Evolutionary conservation across 2,888 invertebrate genomes (phyloP), one percentile per base, ranked within the genome.

Genomic region (Hylaea fasciaria): DNA sequence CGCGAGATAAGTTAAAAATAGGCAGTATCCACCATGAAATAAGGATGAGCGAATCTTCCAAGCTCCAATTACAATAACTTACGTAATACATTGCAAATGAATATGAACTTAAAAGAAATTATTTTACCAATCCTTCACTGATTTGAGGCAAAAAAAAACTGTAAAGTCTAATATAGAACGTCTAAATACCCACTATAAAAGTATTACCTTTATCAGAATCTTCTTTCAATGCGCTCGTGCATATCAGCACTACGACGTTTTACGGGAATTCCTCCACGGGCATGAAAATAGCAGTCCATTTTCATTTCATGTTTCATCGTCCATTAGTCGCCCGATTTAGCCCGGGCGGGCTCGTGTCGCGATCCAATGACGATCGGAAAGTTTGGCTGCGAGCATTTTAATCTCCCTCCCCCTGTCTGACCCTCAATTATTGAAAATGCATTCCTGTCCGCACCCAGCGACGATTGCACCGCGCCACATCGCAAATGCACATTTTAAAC

Each of bases 371-470:
- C 82, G 82, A 85, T 85, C 70, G 78, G 82, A 91, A 91, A 89
- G 87, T 91, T 89, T 83, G 80, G 74, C 80, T 71, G 78, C 69
- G 82, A 83, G 77, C 81, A 87, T 90, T 91, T 90, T 87, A 90
- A 89, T 85, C 83, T 86, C 80, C 87, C 87, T 77, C 84, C 83
- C 84, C 90, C 87, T 75, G 91, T 92, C 91, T 91, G 91, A 90
- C 91, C 89, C 86, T 91, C 89, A 91, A 92, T 92, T 91, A 92
- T 92, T 91, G 91, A 91, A 91, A 91, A 91, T 91, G 89, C 90
- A 91, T 89, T 88, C 83, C 83, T 81, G 85, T 80, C 86, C 87
- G 89, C 89, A 88, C 89, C 88, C 87, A 80, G 83, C 76, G 82
- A 81, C 83, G 79, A 81, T 62, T 77, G 78, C 76, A 74, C 74